Conservation (phyloP, 2,113 vertebrate genomes). For the Chinchilla lanigera region DNA sequence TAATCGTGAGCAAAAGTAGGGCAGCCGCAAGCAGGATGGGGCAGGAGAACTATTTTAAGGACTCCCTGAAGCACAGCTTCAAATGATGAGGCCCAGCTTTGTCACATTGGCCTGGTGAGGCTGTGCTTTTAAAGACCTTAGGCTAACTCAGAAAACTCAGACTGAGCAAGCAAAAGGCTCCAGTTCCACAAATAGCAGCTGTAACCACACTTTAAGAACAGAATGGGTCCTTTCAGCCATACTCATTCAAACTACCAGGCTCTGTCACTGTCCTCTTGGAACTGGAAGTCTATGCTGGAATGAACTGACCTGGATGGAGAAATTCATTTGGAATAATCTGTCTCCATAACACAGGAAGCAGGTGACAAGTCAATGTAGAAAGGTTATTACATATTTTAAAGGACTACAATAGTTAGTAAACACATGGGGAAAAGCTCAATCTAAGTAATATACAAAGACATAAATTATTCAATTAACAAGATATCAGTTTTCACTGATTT, state of each 20-base stretch:
- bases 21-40: constrained; percentile 33
- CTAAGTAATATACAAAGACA: not conserved
- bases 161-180: constrained; percentile 5
- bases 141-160: constrained; percentile 27
- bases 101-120: constrained; percentile 24
- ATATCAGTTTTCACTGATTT: not conserved
- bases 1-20: constrained; percentile 71
- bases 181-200: constrained; percentile 24
- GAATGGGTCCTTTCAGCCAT: constrained; percentile 1
- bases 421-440: not conserved
- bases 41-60: constrained; percentile 72
- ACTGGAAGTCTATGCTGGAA: not conserved
- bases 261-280: constrained; percentile 3
- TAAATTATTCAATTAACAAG: not conserved
- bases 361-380: not conserved
- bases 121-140: constrained; percentile 65
- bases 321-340: not conserved
- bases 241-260: not conserved
- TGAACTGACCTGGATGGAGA: not conserved
- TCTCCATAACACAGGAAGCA: not conserved
- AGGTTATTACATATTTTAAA: not conserved
- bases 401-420: not conserved
- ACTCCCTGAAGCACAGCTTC: constrained; percentile 69
- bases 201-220: not conserved
- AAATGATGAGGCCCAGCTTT: constrained; percentile 61